Evolutionary conservation across 2,797 vertebrate genomes (phyloP).

Genomic region (Emydoidea blandingii): DNA sequence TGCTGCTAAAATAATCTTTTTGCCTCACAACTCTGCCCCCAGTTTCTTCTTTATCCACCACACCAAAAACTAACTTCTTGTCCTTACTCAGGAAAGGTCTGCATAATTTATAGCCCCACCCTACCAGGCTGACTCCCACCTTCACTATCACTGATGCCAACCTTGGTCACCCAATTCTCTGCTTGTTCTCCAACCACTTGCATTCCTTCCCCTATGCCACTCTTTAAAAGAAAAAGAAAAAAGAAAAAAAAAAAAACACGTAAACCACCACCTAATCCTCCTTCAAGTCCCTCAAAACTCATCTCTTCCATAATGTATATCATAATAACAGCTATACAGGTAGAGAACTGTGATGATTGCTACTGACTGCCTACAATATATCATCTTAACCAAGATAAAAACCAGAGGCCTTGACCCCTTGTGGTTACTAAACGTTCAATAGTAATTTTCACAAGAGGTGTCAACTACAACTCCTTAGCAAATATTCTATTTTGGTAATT

Average conservation of each 20-base stretch:
- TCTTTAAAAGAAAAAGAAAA: fast-evolving
- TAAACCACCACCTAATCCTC: neutral
- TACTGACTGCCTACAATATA: neutral
- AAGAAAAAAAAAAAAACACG: too few species aligned
- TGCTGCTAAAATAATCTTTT: neutral
- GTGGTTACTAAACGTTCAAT: neutral
- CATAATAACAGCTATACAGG: neutral
- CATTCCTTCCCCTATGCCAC: neutral
- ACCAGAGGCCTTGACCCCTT: neutral
- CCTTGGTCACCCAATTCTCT: neutral
- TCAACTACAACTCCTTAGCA: neutral
- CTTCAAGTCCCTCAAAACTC: neutral
- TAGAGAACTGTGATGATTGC: neutral
- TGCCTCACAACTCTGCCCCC: neutral
- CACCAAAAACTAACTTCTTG: neutral
- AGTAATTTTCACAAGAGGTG: neutral
- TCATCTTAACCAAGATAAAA: neutral
- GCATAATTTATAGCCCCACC: neutral
- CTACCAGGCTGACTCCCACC: fast-evolving
- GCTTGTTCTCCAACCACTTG: neutral
- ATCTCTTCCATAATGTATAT: neutral
- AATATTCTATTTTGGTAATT: neutral
- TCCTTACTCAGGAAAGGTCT: neutral
- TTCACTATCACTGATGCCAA: fast-evolving
- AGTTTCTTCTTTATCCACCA: neutral